Evolutionary conservation across 2,888 invertebrate species (phyloP).

Genomic region (Neoitamus cyanurus): DNA sequence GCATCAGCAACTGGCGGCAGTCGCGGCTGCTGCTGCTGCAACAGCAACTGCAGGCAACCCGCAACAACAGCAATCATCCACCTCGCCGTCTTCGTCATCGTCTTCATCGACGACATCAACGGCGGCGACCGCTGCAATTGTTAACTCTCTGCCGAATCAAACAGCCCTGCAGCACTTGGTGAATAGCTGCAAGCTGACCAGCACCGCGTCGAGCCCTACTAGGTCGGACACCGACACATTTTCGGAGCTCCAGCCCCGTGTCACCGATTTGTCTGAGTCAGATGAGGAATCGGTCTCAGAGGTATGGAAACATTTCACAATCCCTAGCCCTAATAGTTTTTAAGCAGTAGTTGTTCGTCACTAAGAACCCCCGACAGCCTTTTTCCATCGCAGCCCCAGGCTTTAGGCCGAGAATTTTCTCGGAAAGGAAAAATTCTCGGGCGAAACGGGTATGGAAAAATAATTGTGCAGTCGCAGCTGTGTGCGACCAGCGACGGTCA

Average conservation of each 20-base stretch:
- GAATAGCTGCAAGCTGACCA: conserved; percentile 71
- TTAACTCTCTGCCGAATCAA: conserved; percentile 71
- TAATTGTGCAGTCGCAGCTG: background rate
- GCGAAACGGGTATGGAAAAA: conserved; percentile 13
- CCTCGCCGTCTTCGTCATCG: conserved; percentile 53
- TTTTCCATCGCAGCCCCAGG: background rate
- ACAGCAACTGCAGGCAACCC: conserved; percentile 22
- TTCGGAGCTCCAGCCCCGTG: conserved; percentile 85
- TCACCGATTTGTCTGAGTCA: conserved; percentile 94
- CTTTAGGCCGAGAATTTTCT: background rate
- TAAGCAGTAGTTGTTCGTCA: background rate
- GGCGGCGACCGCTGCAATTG: conserved; percentile 52
- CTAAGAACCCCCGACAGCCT: background rate
- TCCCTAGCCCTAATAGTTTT: background rate
- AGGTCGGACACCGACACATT: conserved; percentile 89
- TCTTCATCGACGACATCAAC: conserved; percentile 49
- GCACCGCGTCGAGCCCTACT: conserved; percentile 85
- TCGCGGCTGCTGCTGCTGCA: conserved; percentile 6
- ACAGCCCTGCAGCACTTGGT: conserved; percentile 64
- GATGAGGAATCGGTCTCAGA: conserved; percentile 97
- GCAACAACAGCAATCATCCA: background rate
- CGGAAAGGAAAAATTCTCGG: background rate
- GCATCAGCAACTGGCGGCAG: background rate
- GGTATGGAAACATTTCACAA: conserved; percentile 71
- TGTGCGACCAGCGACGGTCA: background rate